Evolutionary conservation across 2,888 invertebrate genomes (phyloP), one percentile per base, ranked within the genome.

Genomic region (Frankliniella fusca): DNA sequence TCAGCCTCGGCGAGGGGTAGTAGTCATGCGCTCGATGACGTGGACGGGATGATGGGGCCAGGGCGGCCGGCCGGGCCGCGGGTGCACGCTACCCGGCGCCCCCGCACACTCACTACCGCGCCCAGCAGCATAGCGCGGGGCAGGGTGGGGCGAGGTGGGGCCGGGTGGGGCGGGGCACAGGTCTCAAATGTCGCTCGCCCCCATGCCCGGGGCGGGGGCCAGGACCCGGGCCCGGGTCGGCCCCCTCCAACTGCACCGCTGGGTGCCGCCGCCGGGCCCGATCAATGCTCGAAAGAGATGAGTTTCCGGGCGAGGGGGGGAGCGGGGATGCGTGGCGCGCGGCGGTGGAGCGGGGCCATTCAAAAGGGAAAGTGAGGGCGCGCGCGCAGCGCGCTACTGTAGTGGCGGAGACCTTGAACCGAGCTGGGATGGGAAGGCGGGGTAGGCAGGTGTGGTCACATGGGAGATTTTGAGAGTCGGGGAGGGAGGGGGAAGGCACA

Each of bases 231-330:
- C 38, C 38, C 2, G 38, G 38, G 5, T 5, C 38, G 38, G 38
- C 38, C 38, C 38, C 38, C 38, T 38, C 38, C 38, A 38, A 38
- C 38, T 38, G 38, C 38, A 38, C 38, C 38, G 38, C 38, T 38
- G 38, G 38, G 38, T 38, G 38, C 38, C 38, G 38, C 38, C 38
- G 38, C 38, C 38, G n/a, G 20, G 7, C 61, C 20, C 61, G 61
- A 61, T 61, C 61, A 61, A 61, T 61, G 61, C 61, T 20, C 61
- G 61, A n/a, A 61, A 61, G 61, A 61, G 61, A 61, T 61, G 61
- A 61, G 61, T 61, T 61, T 61, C 61, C 61, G 61, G 61, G 18
- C 61, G 61, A 61, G 61, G 61, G 61, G 61, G 61, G 61, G 70
- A 23, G 23, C 70, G 23, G 70, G 23, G 65, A 9, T 7, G 70